Base-by-base conservation (phyloP, 2,113 vertebrate genomes). In the Sebastes fasciatus region DNA sequence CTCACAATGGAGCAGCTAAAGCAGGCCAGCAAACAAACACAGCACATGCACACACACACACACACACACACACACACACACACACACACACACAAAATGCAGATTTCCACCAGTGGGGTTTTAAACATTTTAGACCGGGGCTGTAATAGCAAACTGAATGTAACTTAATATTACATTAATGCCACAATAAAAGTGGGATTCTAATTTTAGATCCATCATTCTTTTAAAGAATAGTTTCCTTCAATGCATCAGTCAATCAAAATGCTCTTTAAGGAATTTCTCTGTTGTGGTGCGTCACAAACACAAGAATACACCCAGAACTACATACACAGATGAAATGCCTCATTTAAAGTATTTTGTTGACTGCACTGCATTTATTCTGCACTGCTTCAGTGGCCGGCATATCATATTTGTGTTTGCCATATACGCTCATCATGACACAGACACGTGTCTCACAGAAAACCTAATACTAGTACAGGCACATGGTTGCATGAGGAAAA, bases 231-330 rank as follows among this genome's bases (percentile, higher is more conserved):
- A 23, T 60, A 66, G 34, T 69, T 83, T 68, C 67, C 14, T 12
- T 13, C 1, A 51, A 11, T 79, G 54, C 23, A 5, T 76, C 74
- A 88, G n/a, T 71, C 74, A 71, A 63, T 65, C 84, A 49, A 63
- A 57, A 60, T 48, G 34, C 77, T 78, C 65, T 70, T 6, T 80
- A 42, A 80, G 62, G 17, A 72, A 65, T 64, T 73, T 63, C 26
- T 85, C 43, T 85, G 67, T 84, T 80, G 69, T 78, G 60, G 1
- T 45, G 65, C 66, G 23, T 43, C 60, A 54, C 49, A 61, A 60
- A 80, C 43, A 72, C 64, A 48, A 46, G 46, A n/a, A 72, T 49
- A 79, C 12, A 12, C 21, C 9, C 48, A 46, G 49, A 63, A 9
- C 14, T 13, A 45, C 66, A 69, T 60, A 52, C 19, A 81, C 51